phyloP scores from a whole-genome alignment of 2,888 invertebrate species.

The Xylota sylvarum region DNA sequence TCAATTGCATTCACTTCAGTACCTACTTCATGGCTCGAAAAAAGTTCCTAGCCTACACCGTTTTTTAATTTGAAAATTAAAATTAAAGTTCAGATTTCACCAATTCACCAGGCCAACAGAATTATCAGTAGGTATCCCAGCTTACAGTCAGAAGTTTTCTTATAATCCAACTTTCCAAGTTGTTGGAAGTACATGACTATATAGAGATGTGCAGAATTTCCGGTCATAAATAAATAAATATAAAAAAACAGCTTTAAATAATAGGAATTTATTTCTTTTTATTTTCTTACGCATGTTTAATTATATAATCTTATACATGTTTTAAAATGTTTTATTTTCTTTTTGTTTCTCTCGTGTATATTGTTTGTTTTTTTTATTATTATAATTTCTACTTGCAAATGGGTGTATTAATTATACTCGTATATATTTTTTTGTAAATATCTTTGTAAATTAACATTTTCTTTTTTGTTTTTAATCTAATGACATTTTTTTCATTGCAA shows the following conservation, averaged over 20 bases:
- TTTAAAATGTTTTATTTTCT: conserved; percentile 37
- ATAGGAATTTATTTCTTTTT: conserved; percentile 67
- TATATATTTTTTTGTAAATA: conserved; percentile 65
- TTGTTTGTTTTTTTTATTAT: conserved; percentile 13
- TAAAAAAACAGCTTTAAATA: conserved; percentile 36
- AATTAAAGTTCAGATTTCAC: no score
- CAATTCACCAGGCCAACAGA: conserved; percentile 2
- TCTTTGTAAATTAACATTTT: conserved; percentile 64
- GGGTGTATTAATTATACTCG: conserved; percentile 36
- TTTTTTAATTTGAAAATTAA: no score
- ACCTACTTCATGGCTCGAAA: no score
- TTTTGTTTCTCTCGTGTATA: conserved; percentile 57
- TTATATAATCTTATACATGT: conserved; percentile 52
- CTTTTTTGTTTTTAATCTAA: conserved; percentile 30
- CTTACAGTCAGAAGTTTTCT: neutral
- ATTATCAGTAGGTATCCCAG: neutral
- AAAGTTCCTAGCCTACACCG: no score
- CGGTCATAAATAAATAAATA: neutral
- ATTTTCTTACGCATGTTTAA: conserved; percentile 47
- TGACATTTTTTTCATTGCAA: conserved; percentile 42
- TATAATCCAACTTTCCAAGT: neutral
- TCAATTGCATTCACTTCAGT: no score
- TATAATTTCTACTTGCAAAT: conserved; percentile 59
- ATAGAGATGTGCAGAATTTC: neutral
- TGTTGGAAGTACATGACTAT: neutral